Evolutionary conservation across 2,888 invertebrate species (phyloP), one percentile per base, ranked within the genome.

Genomic region (Chouioia cunea): DNA sequence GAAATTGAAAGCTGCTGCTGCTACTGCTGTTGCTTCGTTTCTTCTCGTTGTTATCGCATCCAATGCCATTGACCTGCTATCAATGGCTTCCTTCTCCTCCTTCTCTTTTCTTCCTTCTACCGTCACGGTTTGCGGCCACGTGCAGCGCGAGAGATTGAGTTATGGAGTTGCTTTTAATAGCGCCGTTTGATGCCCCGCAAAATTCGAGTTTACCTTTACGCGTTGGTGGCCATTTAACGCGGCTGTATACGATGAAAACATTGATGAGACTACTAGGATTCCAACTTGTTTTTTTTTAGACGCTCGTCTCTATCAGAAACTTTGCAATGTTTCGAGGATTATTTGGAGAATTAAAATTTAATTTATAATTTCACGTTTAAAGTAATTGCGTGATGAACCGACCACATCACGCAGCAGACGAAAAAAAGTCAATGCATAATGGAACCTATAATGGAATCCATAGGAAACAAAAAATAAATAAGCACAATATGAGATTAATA

Each of bases 61-160:
- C 60, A 50, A 18, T 72, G 71, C 68, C 71, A 72, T 72, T 72
- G 71, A 72, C 71, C 68, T 36, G 68, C 68, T 72, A 72, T 72
- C 71, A 52, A 47, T 54, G 60, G 50, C n/a, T 50, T 36, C 6
- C 36, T 36, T 12, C 36, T 36, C 36, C 36, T 36, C 1, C 36
- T 36, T 36, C 36, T 3, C 6, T 6, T 36, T 10, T 12, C 20
- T 15, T 8, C 52, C 58, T 47, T 46, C 53, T 64, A 14, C 36
- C 60, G 62, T 66, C 71, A 62, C 56, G 67, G 59, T 68, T 66
- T 58, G 18, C 52, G 15, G 36, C 47, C 20, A 6, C 20, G 53
- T 12, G 53, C 53, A 16, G 12, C 20, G 53, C 20, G 20, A 58
- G 36, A 36, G 12, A 22, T 4, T 56, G 65, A 65, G 56, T 56